A percentile compares a stretch with the other conserved stretches of the same genome.
Evolutionary conservation across 2,797 vertebrate species (phyloP).

Genomic region (Forpus xanthops): DNA sequence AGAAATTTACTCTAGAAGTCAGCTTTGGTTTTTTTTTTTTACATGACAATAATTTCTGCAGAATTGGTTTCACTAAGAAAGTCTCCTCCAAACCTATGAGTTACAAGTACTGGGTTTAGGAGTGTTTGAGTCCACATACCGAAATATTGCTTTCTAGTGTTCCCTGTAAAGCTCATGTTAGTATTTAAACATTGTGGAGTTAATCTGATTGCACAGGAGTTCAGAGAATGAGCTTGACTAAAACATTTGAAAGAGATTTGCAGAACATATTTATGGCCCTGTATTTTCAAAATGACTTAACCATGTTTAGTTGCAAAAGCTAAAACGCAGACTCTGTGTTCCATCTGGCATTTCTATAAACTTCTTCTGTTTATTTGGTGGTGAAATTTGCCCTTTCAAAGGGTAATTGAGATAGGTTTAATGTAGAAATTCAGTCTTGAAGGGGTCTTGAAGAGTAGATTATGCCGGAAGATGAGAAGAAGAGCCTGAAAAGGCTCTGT

Average conservation of each 20-base stretch:
- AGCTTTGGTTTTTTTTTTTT: not conserved
- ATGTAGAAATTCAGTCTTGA: constrained; percentile 20
- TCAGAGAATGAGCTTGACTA: constrained; percentile 1
- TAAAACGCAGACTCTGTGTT: not conserved
- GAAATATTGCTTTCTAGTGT: not conserved
- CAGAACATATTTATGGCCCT: constrained; percentile 12
- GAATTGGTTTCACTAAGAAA: not conserved
- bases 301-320: constrained; percentile 14
- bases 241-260: constrained; percentile 58
- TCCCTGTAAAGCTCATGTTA: not conserved
- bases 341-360: constrained; percentile 9
- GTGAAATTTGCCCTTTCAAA: constrained; percentile 35
- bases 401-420: not conserved
- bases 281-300: constrained; percentile 35
- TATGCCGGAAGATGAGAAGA: constrained; percentile 20
- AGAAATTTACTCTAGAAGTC: not conserved
- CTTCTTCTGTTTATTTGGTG: constrained; percentile 7
- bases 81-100: not conserved
- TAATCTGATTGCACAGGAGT: not conserved
- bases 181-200: constrained; percentile 4
- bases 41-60: not conserved
- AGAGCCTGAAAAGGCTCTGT: not conserved
- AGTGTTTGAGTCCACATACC: not conserved
- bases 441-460: not conserved
- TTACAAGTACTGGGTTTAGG: not conserved